These are phyloP conservation scores for Brotula barbata DNA, from an alignment of 2,797 vertebrate species.

Conservation along the genomic window DNA sequence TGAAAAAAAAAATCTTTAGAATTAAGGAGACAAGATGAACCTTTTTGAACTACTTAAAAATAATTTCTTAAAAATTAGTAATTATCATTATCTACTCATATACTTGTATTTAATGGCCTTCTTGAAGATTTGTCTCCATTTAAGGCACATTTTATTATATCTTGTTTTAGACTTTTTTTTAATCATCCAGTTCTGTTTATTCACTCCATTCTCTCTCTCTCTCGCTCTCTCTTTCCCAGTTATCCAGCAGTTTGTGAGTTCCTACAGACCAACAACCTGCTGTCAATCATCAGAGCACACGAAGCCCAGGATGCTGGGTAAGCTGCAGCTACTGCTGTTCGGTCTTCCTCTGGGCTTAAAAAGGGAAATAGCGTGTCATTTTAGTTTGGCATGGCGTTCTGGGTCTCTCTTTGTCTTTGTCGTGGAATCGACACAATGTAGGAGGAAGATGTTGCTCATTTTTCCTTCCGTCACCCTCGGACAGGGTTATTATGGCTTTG, in stretches of 20 bases:
- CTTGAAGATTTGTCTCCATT: neutral
- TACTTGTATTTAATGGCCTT: constrained; percentile 17
- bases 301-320: constrained; percentile 98
- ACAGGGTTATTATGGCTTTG: constrained; percentile 23
- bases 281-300: constrained; percentile 98
- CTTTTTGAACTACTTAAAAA: too few relatives aligned
- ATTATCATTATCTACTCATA: too few relatives aligned
- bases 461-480: constrained; percentile 11
- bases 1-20: too few relatives aligned
- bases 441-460: constrained; percentile 14
- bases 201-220: constrained; percentile 17
- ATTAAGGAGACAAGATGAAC: too few relatives aligned
- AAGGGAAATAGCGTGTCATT: constrained; percentile 40
- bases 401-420: constrained; percentile 28
- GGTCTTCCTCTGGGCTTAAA: constrained; percentile 38
- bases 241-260: constrained; percentile 98
- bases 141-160: too few relatives aligned
- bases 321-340: constrained; percentile 55
- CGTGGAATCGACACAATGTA: constrained; percentile 21
- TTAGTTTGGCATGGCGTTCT: constrained; percentile 49
- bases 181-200: too few relatives aligned
- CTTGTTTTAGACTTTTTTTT: too few relatives aligned
- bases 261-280: constrained; percentile 98
- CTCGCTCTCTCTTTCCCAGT: constrained; percentile 68
- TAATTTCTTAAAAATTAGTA: too few relatives aligned